Evolutionary conservation across 1,140 invertebrate species (phyloP).

Genomic region (Habropoda laboriosa): DNA sequence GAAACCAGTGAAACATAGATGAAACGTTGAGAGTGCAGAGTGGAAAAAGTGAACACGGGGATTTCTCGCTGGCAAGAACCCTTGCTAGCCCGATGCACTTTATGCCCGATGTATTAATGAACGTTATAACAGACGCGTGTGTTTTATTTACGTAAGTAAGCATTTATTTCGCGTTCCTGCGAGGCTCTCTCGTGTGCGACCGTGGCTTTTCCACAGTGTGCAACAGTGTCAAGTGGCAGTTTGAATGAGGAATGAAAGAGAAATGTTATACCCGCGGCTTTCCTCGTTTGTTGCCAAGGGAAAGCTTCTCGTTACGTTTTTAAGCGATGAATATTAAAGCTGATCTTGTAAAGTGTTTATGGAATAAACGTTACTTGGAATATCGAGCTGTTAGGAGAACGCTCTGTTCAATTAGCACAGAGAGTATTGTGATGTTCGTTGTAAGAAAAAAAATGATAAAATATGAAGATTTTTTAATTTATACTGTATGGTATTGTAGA

Average conservation of each 20-base stretch:
- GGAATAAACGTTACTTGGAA: background rate
- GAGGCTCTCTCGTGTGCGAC: background rate
- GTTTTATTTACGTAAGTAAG: slow-evolving; percentile 13
- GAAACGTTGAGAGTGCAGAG: background rate
- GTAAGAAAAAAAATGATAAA: too few species aligned
- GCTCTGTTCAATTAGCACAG: too few species aligned
- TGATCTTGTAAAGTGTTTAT: background rate
- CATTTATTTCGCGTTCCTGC: background rate
- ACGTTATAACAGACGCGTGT: background rate
- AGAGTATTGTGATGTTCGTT: too few species aligned
- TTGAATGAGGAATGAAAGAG: background rate
- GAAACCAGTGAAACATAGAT: background rate
- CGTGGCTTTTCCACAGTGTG: background rate
- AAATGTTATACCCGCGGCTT: background rate
- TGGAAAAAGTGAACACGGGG: background rate
- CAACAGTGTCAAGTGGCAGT: slow-evolving; percentile 24
- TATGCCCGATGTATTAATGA: slow-evolving; percentile 12
- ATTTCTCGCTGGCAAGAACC: background rate
- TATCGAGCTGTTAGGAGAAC: background rate
- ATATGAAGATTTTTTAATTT: too few species aligned
- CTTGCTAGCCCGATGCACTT: background rate
- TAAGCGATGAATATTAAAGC: background rate
- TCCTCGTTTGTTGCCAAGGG: background rate
- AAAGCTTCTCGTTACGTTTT: too few species aligned
- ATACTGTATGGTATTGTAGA: too few species aligned